phyloP scores from a whole-genome alignment of 2,888 invertebrate genomes.

The Adineta ricciae region DNA sequence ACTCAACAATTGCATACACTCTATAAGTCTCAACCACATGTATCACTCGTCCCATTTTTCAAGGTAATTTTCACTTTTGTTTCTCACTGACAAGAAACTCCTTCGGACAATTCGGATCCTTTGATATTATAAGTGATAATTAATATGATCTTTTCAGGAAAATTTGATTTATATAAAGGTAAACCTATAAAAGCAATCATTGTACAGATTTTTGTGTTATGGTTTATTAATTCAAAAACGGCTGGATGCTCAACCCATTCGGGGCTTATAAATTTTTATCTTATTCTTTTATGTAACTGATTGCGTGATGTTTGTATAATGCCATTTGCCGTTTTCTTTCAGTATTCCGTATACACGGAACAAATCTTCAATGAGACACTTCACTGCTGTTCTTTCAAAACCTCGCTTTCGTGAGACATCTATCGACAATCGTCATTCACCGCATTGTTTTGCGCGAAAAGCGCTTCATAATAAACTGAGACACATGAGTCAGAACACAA shows the following conservation, averaged over 20 bases:
- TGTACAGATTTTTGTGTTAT: not conserved
- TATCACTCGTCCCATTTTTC: constrained; percentile 7
- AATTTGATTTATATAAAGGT: not conserved
- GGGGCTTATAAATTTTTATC: not conserved
- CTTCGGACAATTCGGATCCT: not conserved
- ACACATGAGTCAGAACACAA: not conserved
- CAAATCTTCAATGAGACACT: too few species aligned
- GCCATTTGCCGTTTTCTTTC: too few species aligned
- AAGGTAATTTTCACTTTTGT: not conserved
- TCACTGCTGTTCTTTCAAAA: too few species aligned
- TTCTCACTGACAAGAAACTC: not conserved
- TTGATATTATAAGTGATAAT: not conserved
- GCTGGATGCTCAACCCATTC: not conserved
- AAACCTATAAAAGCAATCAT: not conserved
- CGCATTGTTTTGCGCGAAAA: not conserved
- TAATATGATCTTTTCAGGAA: not conserved
- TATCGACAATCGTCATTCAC: not conserved
- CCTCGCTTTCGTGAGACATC: not conserved
- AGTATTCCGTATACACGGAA: too few species aligned
- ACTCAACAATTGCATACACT: not conserved
- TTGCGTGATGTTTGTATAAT: not conserved
- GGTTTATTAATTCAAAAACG: not conserved
- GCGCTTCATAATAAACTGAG: too few species aligned
- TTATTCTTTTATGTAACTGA: not conserved
- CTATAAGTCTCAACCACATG: constrained; percentile 13